These are phyloP conservation scores for Sinocyclocheilus anophthalmus DNA, from an alignment of 2,113 vertebrate species.

Conservation along the genomic window DNA sequence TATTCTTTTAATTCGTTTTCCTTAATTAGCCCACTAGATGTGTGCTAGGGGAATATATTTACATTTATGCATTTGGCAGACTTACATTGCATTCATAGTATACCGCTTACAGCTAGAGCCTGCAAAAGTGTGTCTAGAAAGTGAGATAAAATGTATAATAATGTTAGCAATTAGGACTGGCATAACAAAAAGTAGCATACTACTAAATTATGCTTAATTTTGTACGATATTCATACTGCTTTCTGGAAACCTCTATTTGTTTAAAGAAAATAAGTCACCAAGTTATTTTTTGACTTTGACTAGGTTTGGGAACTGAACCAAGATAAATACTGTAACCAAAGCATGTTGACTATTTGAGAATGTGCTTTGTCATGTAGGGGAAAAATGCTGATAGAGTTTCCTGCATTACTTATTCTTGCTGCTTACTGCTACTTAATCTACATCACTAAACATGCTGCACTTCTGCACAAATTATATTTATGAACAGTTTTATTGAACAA, in stretches of 20 bases:
- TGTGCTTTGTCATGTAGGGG: not conserved
- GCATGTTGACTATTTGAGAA: not conserved
- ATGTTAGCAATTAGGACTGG: not conserved
- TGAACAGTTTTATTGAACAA: not conserved
- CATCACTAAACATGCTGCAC: not conserved
- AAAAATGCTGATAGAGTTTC: not conserved
- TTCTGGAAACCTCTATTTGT: not conserved
- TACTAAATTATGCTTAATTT: no score
- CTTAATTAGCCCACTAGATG: not conserved
- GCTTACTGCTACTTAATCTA: not conserved
- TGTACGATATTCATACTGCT: no score
- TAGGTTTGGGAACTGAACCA: not conserved
- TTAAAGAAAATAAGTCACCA: not conserved
- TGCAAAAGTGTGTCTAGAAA: not conserved
- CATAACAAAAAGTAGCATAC: not conserved
- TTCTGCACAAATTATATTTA: not conserved
- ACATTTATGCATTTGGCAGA: no score
- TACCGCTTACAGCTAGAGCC: not conserved
- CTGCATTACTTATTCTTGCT: not conserved
- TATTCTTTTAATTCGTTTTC: not conserved
- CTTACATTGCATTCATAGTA: no score
- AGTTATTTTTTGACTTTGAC: not conserved
- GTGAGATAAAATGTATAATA: not conserved
- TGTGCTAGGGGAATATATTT: not conserved
- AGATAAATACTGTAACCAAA: not conserved